Base-by-base conservation (phyloP, 2,888 invertebrate genomes). In the Melinopterus prodromus region DNA sequence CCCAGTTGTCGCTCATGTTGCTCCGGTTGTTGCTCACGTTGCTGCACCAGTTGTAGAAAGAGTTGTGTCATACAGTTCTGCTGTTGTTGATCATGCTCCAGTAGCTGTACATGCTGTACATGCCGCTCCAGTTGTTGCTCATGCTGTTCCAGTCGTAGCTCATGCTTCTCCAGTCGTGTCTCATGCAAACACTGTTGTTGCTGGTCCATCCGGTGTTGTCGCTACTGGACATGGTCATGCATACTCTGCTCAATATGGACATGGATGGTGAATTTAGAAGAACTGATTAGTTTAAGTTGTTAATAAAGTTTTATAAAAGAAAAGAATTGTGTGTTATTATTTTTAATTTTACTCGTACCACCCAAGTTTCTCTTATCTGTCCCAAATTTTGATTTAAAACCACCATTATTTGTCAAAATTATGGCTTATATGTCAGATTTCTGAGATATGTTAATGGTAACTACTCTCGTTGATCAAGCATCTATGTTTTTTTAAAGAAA, bases 21-120 rank as follows among this genome's bases (percentile, higher is more conserved):
- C 87, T 6, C 87, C 88, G 77, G 82, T 81, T 71, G 83, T 87
- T 37, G 79, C 53, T 14, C 74, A 75, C 69, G 69, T 37, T 14
- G 78, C 75, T 16, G 80, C 78, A 12, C 80, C 80, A 74, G 71
- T 70, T 35, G 76, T 80, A 69, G 76, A 70, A 15, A 78, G 76
- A 69, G 80, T 80, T 35, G 80, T 80, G n/a, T 80, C 80, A 6
- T 78, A 80, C 69, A 69, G 70, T 69, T 36, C 53, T 38, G 77
- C 77, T n/a, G 70, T 70, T 37, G 69, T 76, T 69, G 76, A 78
- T 35, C 75, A 77, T 53, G 78, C 80, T 35, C 76, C 78, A 38
- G 36, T 78, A 16, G 26, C 77, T 6, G 76, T 77, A 14, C 78
- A 78, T 72, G 71, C 78, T 9, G 15, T 71, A n/a, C 78, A 72